Percentiles rank a stretch among this genome's conserved stretches.
Conservation (phyloP, 2,113 vertebrate genomes). For the Lagopus leucura region DNA sequence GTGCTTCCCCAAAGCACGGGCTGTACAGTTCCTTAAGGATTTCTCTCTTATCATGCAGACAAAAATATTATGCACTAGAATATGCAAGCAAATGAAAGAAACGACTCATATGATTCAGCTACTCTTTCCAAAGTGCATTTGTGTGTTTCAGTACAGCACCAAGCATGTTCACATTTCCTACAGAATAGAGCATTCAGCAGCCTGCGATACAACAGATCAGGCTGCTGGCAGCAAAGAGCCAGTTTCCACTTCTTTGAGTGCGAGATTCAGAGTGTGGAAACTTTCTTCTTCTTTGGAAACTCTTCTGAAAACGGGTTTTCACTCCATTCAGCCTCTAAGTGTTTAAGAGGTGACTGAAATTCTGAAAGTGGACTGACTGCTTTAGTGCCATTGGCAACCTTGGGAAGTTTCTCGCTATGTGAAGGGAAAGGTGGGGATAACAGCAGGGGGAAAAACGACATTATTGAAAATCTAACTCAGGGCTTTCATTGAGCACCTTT, state of each 20-base stretch:
- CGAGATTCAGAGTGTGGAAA: constrained; percentile 83
- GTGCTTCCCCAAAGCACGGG: neutral
- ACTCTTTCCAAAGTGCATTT: constrained; percentile 49
- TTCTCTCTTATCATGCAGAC: neutral
- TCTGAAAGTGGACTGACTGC: constrained; percentile 79
- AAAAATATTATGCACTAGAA: constrained; percentile 1
- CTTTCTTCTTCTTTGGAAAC: constrained; percentile 86
- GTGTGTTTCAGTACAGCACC: constrained; percentile 67
- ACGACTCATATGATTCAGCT: constrained; percentile 22
- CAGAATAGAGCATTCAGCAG: constrained; percentile 71
- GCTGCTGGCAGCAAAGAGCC: constrained; percentile 70
- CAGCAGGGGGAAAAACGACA: constrained; percentile 54
- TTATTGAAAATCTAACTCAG: constrained; percentile 72
- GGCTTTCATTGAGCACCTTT: constrained; percentile 68
- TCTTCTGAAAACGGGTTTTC: constrained; percentile 84
- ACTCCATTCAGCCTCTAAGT: constrained; percentile 82
- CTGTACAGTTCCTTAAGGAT: neutral
- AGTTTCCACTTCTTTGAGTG: constrained; percentile 81
- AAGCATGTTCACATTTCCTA: constrained; percentile 67
- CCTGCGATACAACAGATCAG: constrained; percentile 71
- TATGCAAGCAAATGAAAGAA: neutral
- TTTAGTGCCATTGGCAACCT: constrained; percentile 77
- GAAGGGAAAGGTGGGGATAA: constrained; percentile 30
- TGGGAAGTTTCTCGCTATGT: constrained; percentile 77
- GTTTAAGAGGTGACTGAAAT: constrained; percentile 87